phyloP scores from a whole-genome alignment of 1,140 invertebrate species.

The Habropoda laboriosa region DNA sequence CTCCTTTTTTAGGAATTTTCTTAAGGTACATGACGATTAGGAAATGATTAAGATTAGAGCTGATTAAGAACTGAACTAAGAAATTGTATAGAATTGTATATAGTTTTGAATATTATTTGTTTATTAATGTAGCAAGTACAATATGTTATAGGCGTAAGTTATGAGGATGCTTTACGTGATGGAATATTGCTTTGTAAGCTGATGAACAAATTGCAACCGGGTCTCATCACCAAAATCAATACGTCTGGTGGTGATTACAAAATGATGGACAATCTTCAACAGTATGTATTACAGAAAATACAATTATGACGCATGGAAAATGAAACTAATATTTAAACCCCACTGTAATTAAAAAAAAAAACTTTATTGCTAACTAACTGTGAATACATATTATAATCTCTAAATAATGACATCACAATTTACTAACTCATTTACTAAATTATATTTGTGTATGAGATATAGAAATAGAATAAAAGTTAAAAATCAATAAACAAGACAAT shows the following conservation, averaged over 20 bases:
- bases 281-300: conserved; percentile 83
- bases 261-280: conserved; percentile 96
- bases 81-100: background rate
- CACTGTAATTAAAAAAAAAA: background rate
- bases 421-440: too few relatives aligned
- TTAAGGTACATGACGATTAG: too few relatives aligned
- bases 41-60: too few relatives aligned
- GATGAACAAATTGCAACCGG: conserved; percentile 93
- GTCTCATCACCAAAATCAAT: conserved; percentile 93
- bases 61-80: too few relatives aligned
- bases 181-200: conserved; percentile 91
- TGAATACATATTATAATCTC: too few relatives aligned
- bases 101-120: background rate
- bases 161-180: conserved; percentile 91
- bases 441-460: background rate
- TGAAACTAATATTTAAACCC: background rate
- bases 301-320: background rate
- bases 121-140: background rate
- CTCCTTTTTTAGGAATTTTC: conserved; percentile 22
- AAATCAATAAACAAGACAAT: background rate
- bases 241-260: conserved; percentile 94
- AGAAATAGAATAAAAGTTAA: background rate
- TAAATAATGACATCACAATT: background rate
- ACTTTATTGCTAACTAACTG: background rate
- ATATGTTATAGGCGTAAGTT: conserved; percentile 81